These are phyloP conservation scores for Pholis gunnellus DNA, from an alignment of 2,113 vertebrate species.

Conservation along the genomic window DNA sequence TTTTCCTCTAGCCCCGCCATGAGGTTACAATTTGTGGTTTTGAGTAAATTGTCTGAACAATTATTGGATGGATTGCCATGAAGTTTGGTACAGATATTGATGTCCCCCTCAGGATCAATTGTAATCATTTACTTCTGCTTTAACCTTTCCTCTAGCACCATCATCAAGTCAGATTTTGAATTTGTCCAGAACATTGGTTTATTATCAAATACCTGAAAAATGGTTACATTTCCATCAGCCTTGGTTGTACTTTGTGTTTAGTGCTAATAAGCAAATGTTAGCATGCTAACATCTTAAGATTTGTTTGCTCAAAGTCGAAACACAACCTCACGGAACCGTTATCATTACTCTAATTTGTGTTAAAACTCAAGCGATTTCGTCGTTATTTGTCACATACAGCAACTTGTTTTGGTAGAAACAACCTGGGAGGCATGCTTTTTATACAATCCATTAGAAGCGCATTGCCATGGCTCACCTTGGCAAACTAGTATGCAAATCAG, in stretches of 20 bases:
- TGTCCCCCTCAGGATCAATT: background rate
- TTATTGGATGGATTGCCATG: background rate
- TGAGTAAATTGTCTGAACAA: background rate
- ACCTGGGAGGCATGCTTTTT: background rate
- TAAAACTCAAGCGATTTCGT: background rate
- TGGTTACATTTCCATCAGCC: background rate
- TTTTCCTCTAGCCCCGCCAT: background rate
- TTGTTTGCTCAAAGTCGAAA: background rate
- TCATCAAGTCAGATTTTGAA: background rate
- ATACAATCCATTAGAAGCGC: background rate
- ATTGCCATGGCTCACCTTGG: conserved; percentile 12
- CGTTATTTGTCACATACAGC: background rate
- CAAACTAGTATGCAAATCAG: conserved; percentile 40
- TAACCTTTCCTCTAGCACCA: background rate
- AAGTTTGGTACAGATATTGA: background rate
- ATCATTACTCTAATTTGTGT: background rate
- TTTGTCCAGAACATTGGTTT: background rate
- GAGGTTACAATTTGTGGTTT: background rate
- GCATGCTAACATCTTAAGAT: background rate
- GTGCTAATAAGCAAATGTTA: background rate
- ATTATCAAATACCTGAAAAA: background rate
- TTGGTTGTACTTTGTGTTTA: background rate
- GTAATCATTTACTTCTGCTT: background rate
- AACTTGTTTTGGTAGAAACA: background rate
- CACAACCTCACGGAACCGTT: background rate